Evolutionary conservation across 2,888 invertebrate species (phyloP).

Genomic region (Drosophila atroscutellata): DNA sequence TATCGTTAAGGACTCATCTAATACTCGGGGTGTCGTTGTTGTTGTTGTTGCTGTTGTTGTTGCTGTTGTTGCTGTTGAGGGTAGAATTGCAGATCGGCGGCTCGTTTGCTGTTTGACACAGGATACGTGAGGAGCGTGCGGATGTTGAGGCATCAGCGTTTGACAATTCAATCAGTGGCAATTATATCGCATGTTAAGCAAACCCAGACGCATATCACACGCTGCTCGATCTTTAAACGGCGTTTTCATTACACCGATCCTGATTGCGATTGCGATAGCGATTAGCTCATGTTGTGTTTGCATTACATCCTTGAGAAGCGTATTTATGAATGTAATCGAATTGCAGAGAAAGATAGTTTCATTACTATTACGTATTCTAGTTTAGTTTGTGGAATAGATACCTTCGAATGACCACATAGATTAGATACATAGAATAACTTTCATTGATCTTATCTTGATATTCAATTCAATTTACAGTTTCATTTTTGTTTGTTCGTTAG

Average conservation of each 20-base stretch:
- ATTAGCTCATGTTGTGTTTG: conserved; percentile 43
- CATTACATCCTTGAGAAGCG: conserved; percentile 21
- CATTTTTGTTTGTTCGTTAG: background rate
- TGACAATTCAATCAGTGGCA: conserved; percentile 73
- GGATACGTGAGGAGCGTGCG: conserved; percentile 59
- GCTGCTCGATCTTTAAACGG: conserved; percentile 28
- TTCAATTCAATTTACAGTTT: background rate
- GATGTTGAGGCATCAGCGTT: conserved; percentile 54
- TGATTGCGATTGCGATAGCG: conserved; percentile 28
- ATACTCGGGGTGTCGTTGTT: conserved; percentile 4
- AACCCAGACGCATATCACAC: conserved; percentile 18
- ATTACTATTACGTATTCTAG: conserved; percentile 9
- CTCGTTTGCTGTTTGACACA: conserved; percentile 68
- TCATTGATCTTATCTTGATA: background rate
- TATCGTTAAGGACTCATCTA: conserved; percentile 53
- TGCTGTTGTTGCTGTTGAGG: background rate
- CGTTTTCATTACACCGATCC: conserved; percentile 40
- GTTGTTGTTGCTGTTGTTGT: background rate
- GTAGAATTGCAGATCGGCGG: conserved; percentile 34
- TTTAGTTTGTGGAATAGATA: background rate
- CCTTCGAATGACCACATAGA: background rate
- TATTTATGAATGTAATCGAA: conserved; percentile 19
- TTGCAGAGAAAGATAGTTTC: background rate
- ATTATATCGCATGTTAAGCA: conserved; percentile 71
- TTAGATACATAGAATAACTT: background rate